Evolutionary conservation across 2,888 invertebrate genomes (phyloP), one percentile per base, ranked within the genome.

Genomic region (Athetis lepigone): DNA sequence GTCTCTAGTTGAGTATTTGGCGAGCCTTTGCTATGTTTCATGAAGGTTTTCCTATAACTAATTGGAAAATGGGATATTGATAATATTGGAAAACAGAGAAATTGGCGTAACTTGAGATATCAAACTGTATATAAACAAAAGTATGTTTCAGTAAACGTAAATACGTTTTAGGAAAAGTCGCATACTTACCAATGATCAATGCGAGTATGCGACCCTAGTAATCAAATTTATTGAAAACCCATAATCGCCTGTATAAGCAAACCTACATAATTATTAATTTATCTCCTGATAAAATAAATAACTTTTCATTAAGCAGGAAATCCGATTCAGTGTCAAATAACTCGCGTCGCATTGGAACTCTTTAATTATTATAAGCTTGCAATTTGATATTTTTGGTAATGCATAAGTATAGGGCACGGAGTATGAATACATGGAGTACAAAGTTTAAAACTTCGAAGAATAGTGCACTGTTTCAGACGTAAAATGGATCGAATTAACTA

Each of bases 381-480:
- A 59, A 51, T 45, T 46, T 47, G 55, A 71, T 71, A 55, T 66
- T 66, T 70, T 71, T 19, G 59, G 40, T 36, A 40, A 58, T 27
- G 49, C 27, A 2, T 18, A 13, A 23, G 6, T 16, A 21, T 25
- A 21, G 21, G 21, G 2, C 29, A 46, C 6, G 23, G 64, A 56
- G 33, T 42, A 33, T 33, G 11, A 23, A 47, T 52, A 57, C 51
- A 57, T 52, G 51, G 47, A 69, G 42, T 1, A 13, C 27, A 37
- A 29, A 40, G 11, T 16, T 40, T 5, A 18, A 8, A 8, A 4
- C 9, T 9, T 8, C 13, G 13, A 13, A 11, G 4, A 33, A 13
- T 4, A 33, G 33, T 33, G 4, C 13, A 11, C 13, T 13, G 33
- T 13, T 4, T 13, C 33, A 33, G 13, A n/a, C n/a, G n/a, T n/a